Evolutionary conservation across 2,797 vertebrate genomes (phyloP).

Genomic region (Characodon lateralis): DNA sequence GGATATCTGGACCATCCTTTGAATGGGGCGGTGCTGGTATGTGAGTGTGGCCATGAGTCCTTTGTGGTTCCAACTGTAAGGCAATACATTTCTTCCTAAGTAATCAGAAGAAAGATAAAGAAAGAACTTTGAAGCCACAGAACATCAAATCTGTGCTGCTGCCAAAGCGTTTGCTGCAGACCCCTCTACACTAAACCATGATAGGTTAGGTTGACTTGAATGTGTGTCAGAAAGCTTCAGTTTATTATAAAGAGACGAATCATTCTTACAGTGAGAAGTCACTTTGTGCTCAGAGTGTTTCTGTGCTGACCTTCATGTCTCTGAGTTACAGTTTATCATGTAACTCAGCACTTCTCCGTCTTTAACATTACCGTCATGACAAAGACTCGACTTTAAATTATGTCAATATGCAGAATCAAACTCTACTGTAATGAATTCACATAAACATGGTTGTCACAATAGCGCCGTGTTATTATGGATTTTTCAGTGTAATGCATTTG

Average conservation of each 20-base stretch:
- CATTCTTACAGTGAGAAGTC: neutral
- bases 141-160: neutral
- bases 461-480: constrained; percentile 42
- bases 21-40: too few relatives aligned
- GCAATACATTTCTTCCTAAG: neutral
- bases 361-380: constrained; percentile 1
- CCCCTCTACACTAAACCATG: neutral
- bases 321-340: constrained; percentile 4
- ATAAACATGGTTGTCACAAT: constrained; percentile 28
- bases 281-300: neutral
- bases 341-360: constrained; percentile 2
- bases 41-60: neutral
- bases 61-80: neutral
- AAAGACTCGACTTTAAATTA: constrained; percentile 6
- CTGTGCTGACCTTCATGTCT: neutral
- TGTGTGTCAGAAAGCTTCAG: neutral
- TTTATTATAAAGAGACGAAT: neutral
- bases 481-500: constrained; percentile 26
- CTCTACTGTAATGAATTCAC: constrained; percentile 34
- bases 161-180: neutral
- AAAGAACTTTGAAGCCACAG: too few relatives aligned
- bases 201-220: too few relatives aligned
- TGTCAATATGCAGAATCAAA: constrained; percentile 34
- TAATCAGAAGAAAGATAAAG: neutral
- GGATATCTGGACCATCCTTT: too few relatives aligned